A percentile compares a stretch with the other conserved stretches of the same genome.
Conservation (phyloP, 2,113 vertebrate species). For the Chloropsis cyanopogon region DNA sequence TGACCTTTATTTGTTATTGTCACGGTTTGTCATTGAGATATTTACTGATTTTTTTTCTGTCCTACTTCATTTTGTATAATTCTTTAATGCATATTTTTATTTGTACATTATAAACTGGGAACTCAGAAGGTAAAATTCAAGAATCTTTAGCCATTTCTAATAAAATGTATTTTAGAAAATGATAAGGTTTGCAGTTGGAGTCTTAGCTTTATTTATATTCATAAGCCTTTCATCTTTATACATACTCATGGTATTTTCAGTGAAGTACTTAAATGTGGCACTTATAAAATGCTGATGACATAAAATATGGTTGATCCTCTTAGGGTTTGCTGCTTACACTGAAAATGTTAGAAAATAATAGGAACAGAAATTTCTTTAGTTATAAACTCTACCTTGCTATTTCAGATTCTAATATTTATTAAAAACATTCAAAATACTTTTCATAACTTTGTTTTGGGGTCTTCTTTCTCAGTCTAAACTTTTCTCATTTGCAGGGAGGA, state of each 20-base stretch:
- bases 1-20: slow-evolving; percentile 59
- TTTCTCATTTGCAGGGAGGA: slow-evolving; percentile 42
- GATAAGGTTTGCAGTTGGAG: slow-evolving; percentile 81
- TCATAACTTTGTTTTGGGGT: slow-evolving; percentile 68
- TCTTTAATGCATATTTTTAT: slow-evolving; percentile 67
- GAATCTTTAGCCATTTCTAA: slow-evolving; percentile 73
- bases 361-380: slow-evolving; percentile 71
- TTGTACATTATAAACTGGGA: slow-evolving; percentile 65
- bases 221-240: slow-evolving; percentile 85
- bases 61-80: slow-evolving; percentile 48
- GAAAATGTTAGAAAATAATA: slow-evolving; percentile 80
- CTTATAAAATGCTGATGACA: slow-evolving; percentile 84
- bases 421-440: slow-evolving; percentile 69
- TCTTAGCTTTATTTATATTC: slow-evolving; percentile 86
- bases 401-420: slow-evolving; percentile 65
- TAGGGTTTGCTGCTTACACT: slow-evolving; percentile 79
- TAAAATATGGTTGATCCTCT: slow-evolving; percentile 83
- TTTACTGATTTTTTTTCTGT: slow-evolving; percentile 60
- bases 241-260: slow-evolving; percentile 78
- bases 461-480: slow-evolving; percentile 61
- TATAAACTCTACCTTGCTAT: slow-evolving; percentile 69
- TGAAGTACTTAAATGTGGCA: slow-evolving; percentile 82
- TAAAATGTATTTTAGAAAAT: slow-evolving; percentile 78
- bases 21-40: slow-evolving; percentile 26
- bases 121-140: slow-evolving; percentile 72